Conservation (phyloP, 2,888 invertebrate genomes). For the Leptopilina myrica region DNA sequence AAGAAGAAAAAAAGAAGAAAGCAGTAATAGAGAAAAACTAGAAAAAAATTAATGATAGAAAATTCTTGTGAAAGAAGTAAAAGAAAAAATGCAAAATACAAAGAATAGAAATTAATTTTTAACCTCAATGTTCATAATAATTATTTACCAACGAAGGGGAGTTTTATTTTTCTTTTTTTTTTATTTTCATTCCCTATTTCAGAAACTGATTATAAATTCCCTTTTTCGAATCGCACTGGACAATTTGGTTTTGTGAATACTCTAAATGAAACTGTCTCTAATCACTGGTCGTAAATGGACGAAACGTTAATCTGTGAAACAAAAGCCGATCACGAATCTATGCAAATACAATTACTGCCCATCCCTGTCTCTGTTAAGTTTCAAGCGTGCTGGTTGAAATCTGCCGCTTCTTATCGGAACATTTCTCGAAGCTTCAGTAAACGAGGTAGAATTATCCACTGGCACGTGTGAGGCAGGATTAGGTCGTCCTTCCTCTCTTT, state of each 20-base stretch:
- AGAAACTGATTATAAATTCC: slow-evolving; percentile 16
- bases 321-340: slow-evolving; percentile 68
- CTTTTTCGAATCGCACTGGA: background rate
- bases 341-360: slow-evolving; percentile 72
- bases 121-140: too few species aligned
- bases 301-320: slow-evolving; percentile 63
- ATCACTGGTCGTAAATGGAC: slow-evolving; percentile 56
- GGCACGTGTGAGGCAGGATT: slow-evolving; percentile 62
- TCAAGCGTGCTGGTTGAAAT: slow-evolving; percentile 51
- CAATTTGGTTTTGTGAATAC: slow-evolving; percentile 21
- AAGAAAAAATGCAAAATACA: too few species aligned
- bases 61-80: too few species aligned
- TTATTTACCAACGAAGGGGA: background rate
- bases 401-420: slow-evolving; percentile 70
- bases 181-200: background rate
- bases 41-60: too few species aligned
- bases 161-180: background rate
- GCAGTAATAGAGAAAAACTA: too few species aligned
- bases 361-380: slow-evolving; percentile 40
- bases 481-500: background rate
- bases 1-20: too few species aligned
- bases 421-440: slow-evolving; percentile 70
- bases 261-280: slow-evolving; percentile 30
- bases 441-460: slow-evolving; percentile 68
- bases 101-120: background rate